Base-by-base conservation (phyloP, 2,888 invertebrate genomes). In the Coelinius sp. region DNA sequence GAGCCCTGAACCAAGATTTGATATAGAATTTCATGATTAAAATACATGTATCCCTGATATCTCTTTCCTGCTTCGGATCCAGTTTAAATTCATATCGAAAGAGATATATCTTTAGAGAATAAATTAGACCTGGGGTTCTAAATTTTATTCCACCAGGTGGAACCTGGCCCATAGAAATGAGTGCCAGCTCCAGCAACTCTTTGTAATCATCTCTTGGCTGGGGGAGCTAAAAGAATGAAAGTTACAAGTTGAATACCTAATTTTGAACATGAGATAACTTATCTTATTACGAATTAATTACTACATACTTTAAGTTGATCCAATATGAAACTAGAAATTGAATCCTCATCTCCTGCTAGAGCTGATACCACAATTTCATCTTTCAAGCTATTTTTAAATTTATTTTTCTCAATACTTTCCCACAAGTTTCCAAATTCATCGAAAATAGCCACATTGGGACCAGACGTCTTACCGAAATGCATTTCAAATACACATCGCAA, bases 21-120 rank as follows among this genome's bases (percentile, higher is more conserved):
- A 80, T 24, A 44, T 81, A 79, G 5, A 78, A 27, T 24, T 12
- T 64, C 17, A 77, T 72, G 20, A 80, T 56, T 70, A 81, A 82
- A 31, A 79, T 24, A 72, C 74, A 80, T 31, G 80, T 73, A 0
- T 79, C 71, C 44, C 17, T 12, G 1, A 44, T 12, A 44, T 5
- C n/a, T 44, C 12, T 44, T 14, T 12, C 5, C 17, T 44, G 8
- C 5, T 44, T 1, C 59, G 8, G 4, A 24, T 25, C 14, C 1
- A 81, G 31, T 3, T 62, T 46, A 56, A 81, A 81, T 62, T 81
- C 74, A 3, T 73, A 59, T 59, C 76, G 70, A 62, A 82, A 81
- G 46, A 82, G 59, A 66, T 69, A 82, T 41, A 83, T 81, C 76
- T 84, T 83, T 10, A 79, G 75, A 35, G 73, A 76, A 68, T 82